These are phyloP conservation scores for Psettodes erumei DNA, from an alignment of 2,113 vertebrate genomes.

Conservation along the genomic window DNA sequence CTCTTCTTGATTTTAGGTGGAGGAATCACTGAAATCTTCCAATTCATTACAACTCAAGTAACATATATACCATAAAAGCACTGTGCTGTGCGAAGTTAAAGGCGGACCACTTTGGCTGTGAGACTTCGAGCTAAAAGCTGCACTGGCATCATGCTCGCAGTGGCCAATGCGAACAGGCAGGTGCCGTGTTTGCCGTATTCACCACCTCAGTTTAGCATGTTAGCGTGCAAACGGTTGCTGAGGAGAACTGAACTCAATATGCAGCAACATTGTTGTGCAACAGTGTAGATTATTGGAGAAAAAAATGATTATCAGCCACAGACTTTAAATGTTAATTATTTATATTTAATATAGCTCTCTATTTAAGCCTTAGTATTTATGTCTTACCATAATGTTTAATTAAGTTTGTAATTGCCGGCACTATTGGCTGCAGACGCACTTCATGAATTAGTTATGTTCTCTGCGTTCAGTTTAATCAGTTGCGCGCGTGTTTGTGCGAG, in stretches of 20 bases:
- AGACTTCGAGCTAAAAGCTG: not conserved
- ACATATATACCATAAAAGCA: not conserved
- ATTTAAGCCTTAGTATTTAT: constrained; percentile 8
- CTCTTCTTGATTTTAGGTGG: not conserved
- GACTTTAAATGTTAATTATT: constrained; percentile 29
- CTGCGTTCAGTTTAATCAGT: constrained; percentile 34
- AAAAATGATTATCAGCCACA: constrained; percentile 11
- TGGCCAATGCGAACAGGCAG: not conserved
- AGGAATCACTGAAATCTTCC: not conserved
- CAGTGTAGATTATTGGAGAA: not conserved
- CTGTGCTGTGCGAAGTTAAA: not conserved
- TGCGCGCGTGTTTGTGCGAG: constrained; percentile 33
- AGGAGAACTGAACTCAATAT: not conserved
- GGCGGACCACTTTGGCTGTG: not conserved
- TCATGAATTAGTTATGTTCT: constrained; percentile 48
- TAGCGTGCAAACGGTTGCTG: not conserved
- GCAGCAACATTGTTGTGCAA: too few relatives aligned
- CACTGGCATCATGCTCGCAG: not conserved
- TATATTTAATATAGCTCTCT: constrained; percentile 15
- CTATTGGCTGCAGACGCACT: constrained; percentile 16
- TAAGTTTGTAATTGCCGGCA: constrained; percentile 17
- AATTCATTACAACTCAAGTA: not conserved
- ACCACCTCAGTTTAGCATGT: not conserved
- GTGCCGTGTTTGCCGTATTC: not conserved
- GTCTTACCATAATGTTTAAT: constrained; percentile 43